Evolutionary conservation across 2,888 invertebrate species (phyloP), one percentile per base, ranked within the genome.

Genomic region (Rapana venosa): DNA sequence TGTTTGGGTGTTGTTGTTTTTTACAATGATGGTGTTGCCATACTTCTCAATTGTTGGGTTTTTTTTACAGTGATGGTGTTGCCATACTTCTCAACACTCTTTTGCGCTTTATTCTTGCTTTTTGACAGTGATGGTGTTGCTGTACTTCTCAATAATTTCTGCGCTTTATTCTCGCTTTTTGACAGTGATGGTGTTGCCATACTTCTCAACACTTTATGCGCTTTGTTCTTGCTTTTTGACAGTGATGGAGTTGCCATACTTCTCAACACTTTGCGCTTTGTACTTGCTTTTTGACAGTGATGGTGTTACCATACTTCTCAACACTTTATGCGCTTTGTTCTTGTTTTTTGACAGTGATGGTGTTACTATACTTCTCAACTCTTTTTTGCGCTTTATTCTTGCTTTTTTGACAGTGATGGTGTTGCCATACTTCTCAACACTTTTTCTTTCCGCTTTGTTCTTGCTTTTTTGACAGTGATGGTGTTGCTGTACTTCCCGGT

Each of bases 401-500:
- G 13, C 15, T 22, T 66, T 13, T 22, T 22, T 66, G 20, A 66
- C 20, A 66, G 66, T 66, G 66, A 66, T 17, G 66, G 66, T 66
- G 66, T 22, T 66, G 17, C 26, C 26, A 17, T 13, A 66, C 26
- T 66, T 66, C 26, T 13, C 66, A 66, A 47, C 8, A 47, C 2
- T 47, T 47, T 47, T 61, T 61, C 13, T 61, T 66, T 66, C 20
- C 13, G 2, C 26, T 26, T 66, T 81, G 22, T 81, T 26, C 5
- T 17, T 81, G 17, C 26, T 1, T 47, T 13, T 47, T 13, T 47
- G 56, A 61, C 92, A 94, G 96, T 94, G 88, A 92, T 96, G 0
- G 96, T 98, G 56, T 97, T 97, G 94, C 96, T 97, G 90, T 97
- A 98, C 88, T 97, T 98, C 5, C 96, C 98, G 56, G 96, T 98